These are phyloP conservation scores for Paramormyrops hopkinsi DNA, from an alignment of 2,797 vertebrate genomes.

Conservation along the genomic window DNA sequence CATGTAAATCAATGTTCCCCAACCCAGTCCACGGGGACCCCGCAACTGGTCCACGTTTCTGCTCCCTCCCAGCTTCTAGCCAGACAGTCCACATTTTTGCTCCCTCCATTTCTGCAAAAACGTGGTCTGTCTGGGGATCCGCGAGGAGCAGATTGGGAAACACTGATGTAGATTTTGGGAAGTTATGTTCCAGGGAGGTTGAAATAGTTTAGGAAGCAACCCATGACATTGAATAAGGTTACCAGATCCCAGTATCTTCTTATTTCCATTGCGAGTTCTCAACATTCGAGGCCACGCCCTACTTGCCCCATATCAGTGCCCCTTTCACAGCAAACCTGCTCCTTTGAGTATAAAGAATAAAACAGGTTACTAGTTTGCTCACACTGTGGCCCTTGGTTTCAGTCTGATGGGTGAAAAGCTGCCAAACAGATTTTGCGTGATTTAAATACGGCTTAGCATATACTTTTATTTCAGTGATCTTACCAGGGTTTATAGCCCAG, in stretches of 20 bases:
- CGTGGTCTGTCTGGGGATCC: background rate
- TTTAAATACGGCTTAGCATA: background rate
- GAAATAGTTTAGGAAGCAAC: background rate
- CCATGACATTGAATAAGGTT: background rate
- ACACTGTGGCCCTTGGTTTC: background rate
- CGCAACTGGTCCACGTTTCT: background rate
- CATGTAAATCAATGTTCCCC: background rate
- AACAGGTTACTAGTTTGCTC: background rate
- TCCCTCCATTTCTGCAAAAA: background rate
- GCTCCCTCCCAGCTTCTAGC: background rate
- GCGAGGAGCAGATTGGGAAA: background rate
- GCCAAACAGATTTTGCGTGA: background rate
- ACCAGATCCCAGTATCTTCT: background rate
- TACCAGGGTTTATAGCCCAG: background rate
- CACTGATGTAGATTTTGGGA: background rate
- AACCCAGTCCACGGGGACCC: background rate
- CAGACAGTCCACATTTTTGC: background rate
- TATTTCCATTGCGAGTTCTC: background rate
- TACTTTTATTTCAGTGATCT: background rate
- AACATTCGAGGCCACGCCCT: background rate
- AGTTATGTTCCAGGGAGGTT: background rate
- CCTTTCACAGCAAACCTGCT: background rate
- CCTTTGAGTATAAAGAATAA: background rate
- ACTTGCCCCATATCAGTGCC: background rate
- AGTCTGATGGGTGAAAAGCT: background rate